A percentile compares a stretch with the other conserved stretches of the same genome.
These are phyloP conservation scores for Corydoras maculifer DNA, from an alignment of 2,113 vertebrate genomes.

Conservation along the genomic window DNA sequence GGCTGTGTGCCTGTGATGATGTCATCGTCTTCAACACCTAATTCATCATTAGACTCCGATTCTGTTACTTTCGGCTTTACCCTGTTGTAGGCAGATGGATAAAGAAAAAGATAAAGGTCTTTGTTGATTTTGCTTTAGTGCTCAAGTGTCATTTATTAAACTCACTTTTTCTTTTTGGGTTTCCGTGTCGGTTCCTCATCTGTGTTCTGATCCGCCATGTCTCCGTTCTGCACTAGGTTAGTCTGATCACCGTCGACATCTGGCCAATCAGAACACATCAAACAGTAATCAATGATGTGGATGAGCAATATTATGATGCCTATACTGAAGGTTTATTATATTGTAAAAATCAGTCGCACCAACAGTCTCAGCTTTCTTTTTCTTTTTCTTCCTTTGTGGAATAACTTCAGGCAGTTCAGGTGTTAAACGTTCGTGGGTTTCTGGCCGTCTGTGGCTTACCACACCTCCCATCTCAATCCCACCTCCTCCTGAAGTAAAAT, in stretches of 20 bases:
- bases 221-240: slow-evolving; percentile 71
- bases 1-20: slow-evolving; percentile 72
- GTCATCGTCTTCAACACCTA: slow-evolving; percentile 86
- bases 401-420: slow-evolving; percentile 57
- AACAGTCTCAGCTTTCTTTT: slow-evolving; percentile 62
- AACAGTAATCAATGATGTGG: not conserved
- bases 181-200: slow-evolving; percentile 72
- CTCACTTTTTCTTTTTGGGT: slow-evolving; percentile 81
- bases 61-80: slow-evolving; percentile 67
- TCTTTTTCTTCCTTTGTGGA: slow-evolving; percentile 74
- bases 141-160: not conserved
- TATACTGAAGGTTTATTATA: not conserved
- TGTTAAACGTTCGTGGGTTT: slow-evolving; percentile 61
- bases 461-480: slow-evolving; percentile 64
- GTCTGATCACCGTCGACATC: slow-evolving; percentile 60
- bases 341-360: slow-evolving; percentile 43
- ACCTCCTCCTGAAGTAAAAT: slow-evolving; percentile 56
- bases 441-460: slow-evolving; percentile 58
- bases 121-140: too few species aligned
- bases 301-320: not conserved
- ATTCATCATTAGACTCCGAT: slow-evolving; percentile 64
- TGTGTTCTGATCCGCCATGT: slow-evolving; percentile 65
- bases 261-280: slow-evolving; percentile 33
- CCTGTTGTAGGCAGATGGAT: slow-evolving; percentile 6
- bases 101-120: not conserved